Base-by-base conservation (phyloP, 2,113 vertebrate genomes). In the Carassius carassius region DNA sequence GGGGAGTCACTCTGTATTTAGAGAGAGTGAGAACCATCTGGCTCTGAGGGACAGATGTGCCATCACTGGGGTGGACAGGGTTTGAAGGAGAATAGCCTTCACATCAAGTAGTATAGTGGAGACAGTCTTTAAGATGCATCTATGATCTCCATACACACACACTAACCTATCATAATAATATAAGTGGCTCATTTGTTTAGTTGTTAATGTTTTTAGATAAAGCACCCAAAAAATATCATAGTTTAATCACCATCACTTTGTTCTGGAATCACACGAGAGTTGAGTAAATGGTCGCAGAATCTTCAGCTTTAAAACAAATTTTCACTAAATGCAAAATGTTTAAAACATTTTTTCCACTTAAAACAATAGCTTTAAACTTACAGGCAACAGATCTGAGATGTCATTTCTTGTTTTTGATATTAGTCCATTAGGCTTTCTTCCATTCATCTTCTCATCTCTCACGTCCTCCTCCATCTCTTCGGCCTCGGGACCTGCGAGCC, bases 361-460 rank as follows among this genome's bases (percentile, higher is more conserved):
- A 10, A 44, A 44, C 10, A 44, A 67, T 21, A 82, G 32, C 11
- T 37, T 62, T 10, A 19, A 44, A 94, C 97, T 95, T 91, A 99
- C 98, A 58, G 98, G 98, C 88, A 97, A 91, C 2, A 99, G 93
- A 90, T 98, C 98, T 0, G 96, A 97, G 90, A 97, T 29, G 5
- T 97, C 96, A 4, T 86, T 87, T 41, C 93, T 93, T 62, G 91
- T 91, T 65, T 87, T 92, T 1, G 19, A 80, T 72, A 84, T 74
- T 88, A 93, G 94, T 84, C 88, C 90, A 80, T 94, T 94, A 13
- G 21, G 87, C 13, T 90, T 91, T 72, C 92, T 94, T 32, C 94
- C 94, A 88, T 92, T 93, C 69, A 91, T 95, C 74, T 94, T 94
- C 51, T 93, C 93, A 81, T 94, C 94, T 51, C 44, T 78, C 54